Percentiles rank a stretch among this genome's conserved stretches.
Evolutionary conservation across 2,797 vertebrate species (phyloP).

Genomic region (Sylvilagus floridanus): DNA sequence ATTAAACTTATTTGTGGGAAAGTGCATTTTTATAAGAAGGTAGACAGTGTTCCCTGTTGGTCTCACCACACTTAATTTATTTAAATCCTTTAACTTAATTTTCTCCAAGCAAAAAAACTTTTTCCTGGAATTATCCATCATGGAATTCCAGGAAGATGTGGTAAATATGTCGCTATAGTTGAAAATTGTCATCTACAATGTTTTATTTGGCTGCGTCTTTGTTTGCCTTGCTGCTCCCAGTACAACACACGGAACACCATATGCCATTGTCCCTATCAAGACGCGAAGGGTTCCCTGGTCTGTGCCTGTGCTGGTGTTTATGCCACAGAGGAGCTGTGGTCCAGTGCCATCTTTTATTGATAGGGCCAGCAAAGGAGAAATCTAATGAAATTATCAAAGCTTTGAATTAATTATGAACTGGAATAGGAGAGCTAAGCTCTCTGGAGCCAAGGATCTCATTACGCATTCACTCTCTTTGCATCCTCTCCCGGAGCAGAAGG

Average conservation of each 20-base stretch:
- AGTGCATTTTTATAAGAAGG: not conserved
- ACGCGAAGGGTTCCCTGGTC: constrained; percentile 85
- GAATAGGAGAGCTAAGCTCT: constrained; percentile 97
- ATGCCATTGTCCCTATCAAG: constrained; percentile 90
- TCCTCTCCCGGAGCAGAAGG: constrained; percentile 93
- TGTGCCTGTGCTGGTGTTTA: constrained; percentile 81
- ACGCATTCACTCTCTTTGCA: constrained; percentile 96
- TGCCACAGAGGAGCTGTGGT: constrained; percentile 90
- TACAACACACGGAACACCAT: constrained; percentile 90
- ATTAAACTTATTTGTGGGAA: not conserved
- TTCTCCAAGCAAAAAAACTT: constrained; percentile 26
- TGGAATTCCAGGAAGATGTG: constrained; percentile 85
- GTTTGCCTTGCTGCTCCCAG: constrained; percentile 81
- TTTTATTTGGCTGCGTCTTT: constrained; percentile 91
- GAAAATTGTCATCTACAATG: constrained; percentile 88
- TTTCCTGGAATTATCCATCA: constrained; percentile 83
- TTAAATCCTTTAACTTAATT: not conserved
- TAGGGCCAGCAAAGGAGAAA: constrained; percentile 92
- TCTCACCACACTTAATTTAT: not conserved
- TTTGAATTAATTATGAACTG: constrained; percentile 99
- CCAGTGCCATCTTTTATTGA: constrained; percentile 98
- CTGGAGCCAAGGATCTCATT: constrained; percentile 95
- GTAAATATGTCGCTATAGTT: constrained; percentile 85
- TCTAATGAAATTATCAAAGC: constrained; percentile 99
- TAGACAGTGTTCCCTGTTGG: not conserved